Percentiles rank a stretch among this genome's conserved stretches.
Evolutionary conservation across 2,888 invertebrate species (phyloP).

Genomic region (Scelioninae gen. 1): DNA sequence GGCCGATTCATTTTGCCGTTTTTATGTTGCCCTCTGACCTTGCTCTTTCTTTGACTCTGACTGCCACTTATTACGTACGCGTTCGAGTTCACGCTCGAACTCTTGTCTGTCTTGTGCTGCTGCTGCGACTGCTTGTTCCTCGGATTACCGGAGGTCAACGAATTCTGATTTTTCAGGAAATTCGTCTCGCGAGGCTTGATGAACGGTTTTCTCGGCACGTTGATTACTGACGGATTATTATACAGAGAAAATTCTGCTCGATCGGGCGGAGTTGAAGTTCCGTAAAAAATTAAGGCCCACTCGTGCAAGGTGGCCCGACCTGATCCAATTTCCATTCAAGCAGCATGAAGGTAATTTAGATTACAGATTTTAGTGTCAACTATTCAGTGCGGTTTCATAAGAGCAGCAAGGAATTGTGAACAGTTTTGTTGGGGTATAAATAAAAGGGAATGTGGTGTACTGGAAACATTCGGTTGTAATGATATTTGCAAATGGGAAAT

Average conservation of each 20-base stretch:
- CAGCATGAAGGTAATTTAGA: constrained; percentile 40
- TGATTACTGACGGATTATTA: constrained; percentile 78
- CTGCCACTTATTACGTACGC: constrained; percentile 76
- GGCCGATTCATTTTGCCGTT: constrained; percentile 82
- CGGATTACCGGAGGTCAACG: constrained; percentile 70
- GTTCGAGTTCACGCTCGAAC: constrained; percentile 81
- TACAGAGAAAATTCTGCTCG: constrained; percentile 80
- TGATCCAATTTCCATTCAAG: constrained; percentile 78
- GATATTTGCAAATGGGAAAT: no score
- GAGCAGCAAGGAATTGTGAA: no score
- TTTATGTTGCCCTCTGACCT: constrained; percentile 80
- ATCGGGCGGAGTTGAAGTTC: constrained; percentile 88
- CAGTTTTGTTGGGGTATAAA: no score
- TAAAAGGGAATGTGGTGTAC: no score
- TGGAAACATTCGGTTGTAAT: no score
- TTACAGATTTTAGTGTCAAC: neutral
- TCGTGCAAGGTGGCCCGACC: constrained; percentile 95
- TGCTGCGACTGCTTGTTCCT: constrained; percentile 81
- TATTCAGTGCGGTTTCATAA: no score
- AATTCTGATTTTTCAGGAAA: constrained; percentile 76
- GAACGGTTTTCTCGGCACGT: constrained; percentile 77
- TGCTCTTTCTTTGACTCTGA: constrained; percentile 78
- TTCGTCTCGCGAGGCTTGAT: constrained; percentile 78
- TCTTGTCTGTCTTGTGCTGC: constrained; percentile 85
- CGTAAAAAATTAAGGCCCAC: constrained; percentile 97